A percentile compares a stretch with the other conserved stretches of the same genome.
These are phyloP conservation scores for Eupithecia inturbata DNA, from an alignment of 2,888 invertebrate species.

Conservation along the genomic window DNA sequence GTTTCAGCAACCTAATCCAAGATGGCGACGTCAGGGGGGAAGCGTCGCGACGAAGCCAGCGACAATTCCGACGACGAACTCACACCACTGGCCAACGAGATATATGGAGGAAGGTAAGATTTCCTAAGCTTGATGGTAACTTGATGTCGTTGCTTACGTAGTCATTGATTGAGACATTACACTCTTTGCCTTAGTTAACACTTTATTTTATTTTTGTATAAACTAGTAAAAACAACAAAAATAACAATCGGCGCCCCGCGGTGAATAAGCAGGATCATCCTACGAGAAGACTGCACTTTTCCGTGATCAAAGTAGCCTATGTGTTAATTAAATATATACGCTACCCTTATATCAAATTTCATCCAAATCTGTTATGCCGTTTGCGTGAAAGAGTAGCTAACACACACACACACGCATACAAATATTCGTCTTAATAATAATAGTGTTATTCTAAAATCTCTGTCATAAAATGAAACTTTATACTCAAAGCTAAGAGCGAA, in stretches of 20 bases:
- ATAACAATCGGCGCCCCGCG: neutral
- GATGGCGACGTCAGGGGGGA: constrained; percentile 89
- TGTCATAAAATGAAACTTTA: neutral
- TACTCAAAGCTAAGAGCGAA: too few species aligned
- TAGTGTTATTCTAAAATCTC: neutral
- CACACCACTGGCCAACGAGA: constrained; percentile 93
- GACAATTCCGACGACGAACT: constrained; percentile 95
- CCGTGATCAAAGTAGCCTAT: neutral
- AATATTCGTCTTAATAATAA: neutral
- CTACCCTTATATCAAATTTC: neutral
- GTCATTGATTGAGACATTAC: neutral
- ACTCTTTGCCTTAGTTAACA: neutral
- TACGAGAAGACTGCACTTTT: neutral
- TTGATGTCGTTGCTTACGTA: neutral
- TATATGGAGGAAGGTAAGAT: constrained; percentile 94
- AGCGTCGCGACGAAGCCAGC: constrained; percentile 87
- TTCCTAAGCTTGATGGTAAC: neutral
- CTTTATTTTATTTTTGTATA: neutral
- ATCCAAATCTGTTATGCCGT: neutral
- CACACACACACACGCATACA: neutral
- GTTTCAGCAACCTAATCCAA: constrained; percentile 59
- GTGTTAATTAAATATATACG: neutral
- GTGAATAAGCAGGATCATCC: neutral
- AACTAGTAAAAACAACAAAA: neutral
- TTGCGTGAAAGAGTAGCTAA: neutral